Base-by-base conservation (phyloP, 30 jellyfish, hydroid and myxozoan genomes). In the Phacellophora camtschatica region DNA sequence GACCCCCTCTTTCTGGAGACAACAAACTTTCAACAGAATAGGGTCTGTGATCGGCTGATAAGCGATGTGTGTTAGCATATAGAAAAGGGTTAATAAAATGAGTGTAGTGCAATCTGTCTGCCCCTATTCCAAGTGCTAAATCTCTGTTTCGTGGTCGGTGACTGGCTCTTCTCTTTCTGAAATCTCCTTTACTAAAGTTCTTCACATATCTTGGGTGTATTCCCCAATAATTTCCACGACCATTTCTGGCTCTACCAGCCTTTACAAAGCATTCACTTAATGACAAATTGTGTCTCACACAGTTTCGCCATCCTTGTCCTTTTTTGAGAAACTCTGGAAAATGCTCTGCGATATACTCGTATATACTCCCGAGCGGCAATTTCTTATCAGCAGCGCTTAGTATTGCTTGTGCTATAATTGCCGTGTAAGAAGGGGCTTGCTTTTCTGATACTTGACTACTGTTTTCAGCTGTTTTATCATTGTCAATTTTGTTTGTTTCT, bases 251-350 rank as follows among this genome's bases (percentile, higher is more conserved):
- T 23, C 97, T 82, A 3, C 99, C 99, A 1, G 99, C 99, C 57
- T 93, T 93, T 34, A 93, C 70, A 61, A 93, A 93, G 34, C 99
- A 93, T 54, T 93, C 99, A 50, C 97, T 85, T 48, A 93, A 90
- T 50, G 99, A 93, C 35, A 93, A 56, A 71, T 93, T 93, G 45
- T 93, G 99, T 25, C 99, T 87, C 19, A 93, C 99, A 51, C 99
- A 93, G 51, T 93, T 93, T 66, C 99, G 71, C 99, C 99, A 93
- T 29, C 99, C 99, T 81, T 93, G 99, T 66, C 99, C 99, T 59
- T 93, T 93, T 82, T 93, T 93, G 30, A 93, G 77, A 50, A 93
- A 85, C 74, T 86, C 99, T 0, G 99, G 99, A 78, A 93, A 93
- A 69, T 93, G 66, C 45, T 93, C 99, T 22, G 99, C 96, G 34